Evolutionary conservation across 1,140 invertebrate species (phyloP), one percentile per base, ranked within the genome.

Genomic region (Drosophila nigromelanica): DNA sequence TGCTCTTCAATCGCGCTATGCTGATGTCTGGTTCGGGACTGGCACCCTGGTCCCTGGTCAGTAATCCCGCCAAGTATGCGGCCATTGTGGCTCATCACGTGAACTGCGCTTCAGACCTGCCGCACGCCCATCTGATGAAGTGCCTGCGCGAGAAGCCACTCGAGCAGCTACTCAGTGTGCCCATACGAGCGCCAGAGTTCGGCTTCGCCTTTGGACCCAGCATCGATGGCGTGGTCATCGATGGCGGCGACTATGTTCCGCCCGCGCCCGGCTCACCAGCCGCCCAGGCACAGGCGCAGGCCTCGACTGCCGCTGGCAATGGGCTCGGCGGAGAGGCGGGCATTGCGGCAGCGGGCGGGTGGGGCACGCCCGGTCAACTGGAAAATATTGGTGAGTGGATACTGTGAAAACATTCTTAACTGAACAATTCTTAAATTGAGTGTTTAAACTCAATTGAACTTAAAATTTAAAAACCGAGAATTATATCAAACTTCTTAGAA

Each of bases 1-100:
- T 96, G 21, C 94, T 99, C 39, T 99, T 99, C 92, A 97, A 98
- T 91, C 95, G 98, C 76, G 97, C 97, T 5, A 95, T 99, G 60
- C 93, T 99, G 24, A 98, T 99, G 96, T 98, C 97, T 21, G 98
- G 98, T 0, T 98, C 98, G 14, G 98, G 98, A 0, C 93, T 99
- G 35, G 97, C 97, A 74, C 97, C 97, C 0, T 98, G 97, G 97
- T 98, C 98, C 0, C 92, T 98, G 66, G 96, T 98, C 52, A 95
- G 96, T 76, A 96, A 98, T 78, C 97, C 98, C 0, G 95, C 96
- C 58, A 95, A 95, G 83, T 98, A 98, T 87, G 97, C 98, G 0
- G 94, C 95, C 43, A 95, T 97, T 91, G 95, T 99, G 66, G 97
- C 97, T 7, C 94, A 95, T 76, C 95, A 96, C 77, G 95, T 97